phyloP scores from a whole-genome alignment of 2,888 invertebrate species.

The Trisateles emortualis region DNA sequence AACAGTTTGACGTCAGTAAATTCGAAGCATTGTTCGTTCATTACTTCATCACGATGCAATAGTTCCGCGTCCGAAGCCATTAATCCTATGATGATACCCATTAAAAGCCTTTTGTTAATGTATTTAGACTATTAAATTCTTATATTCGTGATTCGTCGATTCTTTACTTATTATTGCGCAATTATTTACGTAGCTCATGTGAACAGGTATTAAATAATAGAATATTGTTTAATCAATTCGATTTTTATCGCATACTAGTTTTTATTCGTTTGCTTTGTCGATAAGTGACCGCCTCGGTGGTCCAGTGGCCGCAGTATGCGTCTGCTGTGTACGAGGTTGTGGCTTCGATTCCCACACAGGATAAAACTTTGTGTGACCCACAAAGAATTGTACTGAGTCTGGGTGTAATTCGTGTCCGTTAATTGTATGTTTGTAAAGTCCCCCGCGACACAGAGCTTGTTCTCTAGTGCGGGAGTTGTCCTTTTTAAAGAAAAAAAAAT shows the following conservation, averaged over 20 bases:
- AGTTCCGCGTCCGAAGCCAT: constrained; percentile 76
- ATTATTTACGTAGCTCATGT: constrained; percentile 1
- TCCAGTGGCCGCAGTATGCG: no score
- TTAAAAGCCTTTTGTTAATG: constrained; percentile 35
- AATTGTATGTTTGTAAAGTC: no score
- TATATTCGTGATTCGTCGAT: constrained; percentile 28
- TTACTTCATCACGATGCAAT: constrained; percentile 76
- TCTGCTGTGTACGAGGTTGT: no score
- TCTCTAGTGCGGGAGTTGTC: no score
- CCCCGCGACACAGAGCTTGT: no score
- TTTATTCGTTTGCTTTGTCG: no score
- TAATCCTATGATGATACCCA: constrained; percentile 68
- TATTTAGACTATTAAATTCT: constrained; percentile 22
- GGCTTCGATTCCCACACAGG: no score
- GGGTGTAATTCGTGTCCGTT: no score
- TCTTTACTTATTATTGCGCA: constrained; percentile 14
- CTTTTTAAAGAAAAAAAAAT: no score
- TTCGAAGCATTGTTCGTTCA: constrained; percentile 71
- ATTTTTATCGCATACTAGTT: not conserved
- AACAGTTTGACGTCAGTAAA: constrained; percentile 65
- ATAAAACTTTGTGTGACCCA: no score
- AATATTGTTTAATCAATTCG: not conserved
- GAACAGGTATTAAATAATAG: constrained; percentile 2
- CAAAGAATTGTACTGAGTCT: no score
- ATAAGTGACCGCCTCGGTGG: no score